Evolutionary conservation across 1,140 invertebrate genomes (phyloP).

Genomic region (Camponotus vicinus): DNA sequence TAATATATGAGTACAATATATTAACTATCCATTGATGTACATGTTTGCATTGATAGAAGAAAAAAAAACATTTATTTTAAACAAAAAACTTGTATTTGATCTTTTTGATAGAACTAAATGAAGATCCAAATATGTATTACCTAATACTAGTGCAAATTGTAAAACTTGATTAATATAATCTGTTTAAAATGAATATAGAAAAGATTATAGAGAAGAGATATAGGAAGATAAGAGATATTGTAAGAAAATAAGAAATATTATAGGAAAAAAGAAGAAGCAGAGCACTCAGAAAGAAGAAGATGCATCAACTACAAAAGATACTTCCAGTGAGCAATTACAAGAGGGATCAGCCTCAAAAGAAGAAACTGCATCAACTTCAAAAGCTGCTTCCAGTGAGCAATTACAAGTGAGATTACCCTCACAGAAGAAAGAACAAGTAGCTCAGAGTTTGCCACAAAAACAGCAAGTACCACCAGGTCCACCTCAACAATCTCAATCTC

Average conservation of each 20-base stretch:
- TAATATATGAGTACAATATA: too few species aligned
- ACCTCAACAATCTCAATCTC: not conserved
- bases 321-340: not conserved
- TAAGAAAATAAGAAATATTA: not conserved
- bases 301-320: not conserved
- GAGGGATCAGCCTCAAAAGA: too few species aligned
- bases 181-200: not conserved
- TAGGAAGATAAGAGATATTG: too few species aligned
- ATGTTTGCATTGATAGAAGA: too few species aligned
- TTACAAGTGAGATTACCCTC: not conserved
- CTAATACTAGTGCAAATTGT: not conserved
- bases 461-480: not conserved
- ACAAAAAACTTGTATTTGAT: too few species aligned
- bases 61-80: too few species aligned
- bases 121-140: not conserved
- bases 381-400: not conserved
- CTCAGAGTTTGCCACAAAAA: conserved; percentile 3
- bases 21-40: too few species aligned
- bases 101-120: too few species aligned
- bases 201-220: too few species aligned
- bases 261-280: conserved; percentile 26
- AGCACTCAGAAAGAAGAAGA: not conserved
- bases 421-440: not conserved
- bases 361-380: not conserved
- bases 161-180: not conserved